Evolutionary conservation across 2,888 invertebrate genomes (phyloP), one percentile per base, ranked within the genome.

Genomic region (Ormyrus pomaceus): DNA sequence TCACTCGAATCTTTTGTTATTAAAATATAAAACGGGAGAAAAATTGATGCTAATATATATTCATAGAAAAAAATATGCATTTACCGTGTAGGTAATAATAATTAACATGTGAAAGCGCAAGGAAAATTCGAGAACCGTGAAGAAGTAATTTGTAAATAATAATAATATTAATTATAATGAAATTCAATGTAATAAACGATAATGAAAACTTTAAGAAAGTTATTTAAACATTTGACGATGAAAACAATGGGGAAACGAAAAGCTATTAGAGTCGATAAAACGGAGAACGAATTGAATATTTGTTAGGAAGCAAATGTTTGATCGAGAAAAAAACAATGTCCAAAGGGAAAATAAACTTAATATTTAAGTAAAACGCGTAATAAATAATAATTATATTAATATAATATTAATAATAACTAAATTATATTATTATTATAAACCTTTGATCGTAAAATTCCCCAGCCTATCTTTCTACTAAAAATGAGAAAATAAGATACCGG

Each of bases 401-500:
- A 77, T 53, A 69, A 55, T 62, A 70, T 61, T 81, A 73, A 46
- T 66, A 72, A 83, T 76, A 66, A 81, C 79, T 56, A 61, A 76
- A 80, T 50, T 71, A 76, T 71, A 76, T 79, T 79, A 79, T 79
- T 79, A 75, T 76, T 71, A 76, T 61, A 71, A 79, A 80, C 55
- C 84, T 85, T 85, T 86, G 84, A 84, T 85, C 84, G 83, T 85
- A 84, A 83, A 84, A 82, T 74, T 68, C 74, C 87, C 88, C 87
- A 85, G 87, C 87, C 87, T 89, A 88, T 87, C 89, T 87, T 89
- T 89, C 87, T 88, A 89, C 87, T 87, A 84, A 87, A 82, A 81
- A 80, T 73, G 61, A 66, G 76, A 8, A 50, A 66, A 70, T 73
- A 78, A 85, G 84, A 86, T 45, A 77, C 48, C 83, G 83, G 80